A percentile compares a stretch with the other conserved stretches of the same genome.
Conservation (phyloP, 2,888 invertebrate genomes). For the Thera britannica region DNA sequence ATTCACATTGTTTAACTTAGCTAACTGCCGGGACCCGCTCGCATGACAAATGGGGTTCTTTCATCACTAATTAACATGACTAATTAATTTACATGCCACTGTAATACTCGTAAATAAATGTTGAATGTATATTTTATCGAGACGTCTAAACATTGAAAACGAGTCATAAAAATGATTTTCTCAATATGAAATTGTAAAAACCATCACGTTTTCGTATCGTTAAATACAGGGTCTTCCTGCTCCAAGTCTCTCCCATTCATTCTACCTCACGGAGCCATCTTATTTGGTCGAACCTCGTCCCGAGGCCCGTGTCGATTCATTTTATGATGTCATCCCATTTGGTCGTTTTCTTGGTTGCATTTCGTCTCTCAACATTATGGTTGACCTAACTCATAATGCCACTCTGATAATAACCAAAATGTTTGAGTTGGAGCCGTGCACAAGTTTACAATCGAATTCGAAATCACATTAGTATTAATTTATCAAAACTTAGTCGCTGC, state of each 20-base stretch:
- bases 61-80: not conserved
- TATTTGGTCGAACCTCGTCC: not conserved
- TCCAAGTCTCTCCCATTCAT: not conserved
- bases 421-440: not conserved
- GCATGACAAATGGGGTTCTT: constrained; percentile 4
- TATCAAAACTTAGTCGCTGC: too few relatives aligned
- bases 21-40: constrained; percentile 1
- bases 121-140: too few relatives aligned
- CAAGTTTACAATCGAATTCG: constrained; percentile 22
- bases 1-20: constrained; percentile 6
- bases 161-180: too few relatives aligned
- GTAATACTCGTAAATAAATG: too few relatives aligned
- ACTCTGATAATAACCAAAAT: not conserved
- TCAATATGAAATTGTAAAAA: not conserved
- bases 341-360: not conserved
- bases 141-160: too few relatives aligned
- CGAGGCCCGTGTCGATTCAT: not conserved
- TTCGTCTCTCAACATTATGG: not conserved
- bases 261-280: not conserved
- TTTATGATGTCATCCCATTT: constrained; percentile 1
- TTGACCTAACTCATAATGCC: not conserved
- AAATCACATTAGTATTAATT: too few relatives aligned
- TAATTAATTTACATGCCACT: not conserved
- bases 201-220: not conserved
- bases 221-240: not conserved